phyloP scores from a whole-genome alignment of 1,140 invertebrate genomes.

The Magallana angulata region DNA sequence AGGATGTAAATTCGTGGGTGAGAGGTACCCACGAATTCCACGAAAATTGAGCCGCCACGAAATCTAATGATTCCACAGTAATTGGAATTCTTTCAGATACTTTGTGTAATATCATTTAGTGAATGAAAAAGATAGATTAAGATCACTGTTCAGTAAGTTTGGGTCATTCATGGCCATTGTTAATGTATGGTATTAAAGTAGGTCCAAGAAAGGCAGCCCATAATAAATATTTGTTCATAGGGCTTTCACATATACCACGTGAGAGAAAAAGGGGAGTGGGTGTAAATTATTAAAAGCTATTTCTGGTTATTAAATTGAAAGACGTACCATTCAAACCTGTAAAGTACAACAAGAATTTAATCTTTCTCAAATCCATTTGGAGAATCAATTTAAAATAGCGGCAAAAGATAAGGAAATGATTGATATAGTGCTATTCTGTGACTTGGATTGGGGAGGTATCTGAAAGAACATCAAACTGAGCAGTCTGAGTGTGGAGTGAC shows the following conservation, averaged over 20 bases:
- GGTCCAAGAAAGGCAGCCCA: not conserved
- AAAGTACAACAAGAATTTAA: not conserved
- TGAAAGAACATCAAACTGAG: conserved; percentile 13
- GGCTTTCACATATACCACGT: not conserved
- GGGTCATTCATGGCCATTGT: conserved; percentile 1
- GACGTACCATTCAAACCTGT: not conserved
- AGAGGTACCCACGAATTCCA: too few relatives aligned
- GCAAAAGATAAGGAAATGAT: not conserved
- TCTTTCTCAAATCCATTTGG: not conserved
- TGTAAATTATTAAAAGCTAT: not conserved
- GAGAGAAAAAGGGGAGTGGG: conserved; percentile 7
- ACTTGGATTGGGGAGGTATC: not conserved
- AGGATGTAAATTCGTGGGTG: too few relatives aligned
- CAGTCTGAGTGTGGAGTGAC: not conserved
- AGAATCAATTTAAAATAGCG: not conserved
- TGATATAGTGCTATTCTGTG: not conserved
- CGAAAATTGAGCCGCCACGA: too few relatives aligned
- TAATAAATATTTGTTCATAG: not conserved
- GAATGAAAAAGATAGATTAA: not conserved
- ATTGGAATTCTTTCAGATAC: too few relatives aligned
- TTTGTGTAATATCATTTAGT: too few relatives aligned
- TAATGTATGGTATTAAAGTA: not conserved
- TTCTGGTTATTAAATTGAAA: not conserved
- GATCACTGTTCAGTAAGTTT: not conserved
- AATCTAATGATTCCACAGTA: too few relatives aligned